These are phyloP conservation scores for Phalacrocorax pelagicus DNA, from an alignment of 2,113 vertebrate genomes.

Conservation along the genomic window DNA sequence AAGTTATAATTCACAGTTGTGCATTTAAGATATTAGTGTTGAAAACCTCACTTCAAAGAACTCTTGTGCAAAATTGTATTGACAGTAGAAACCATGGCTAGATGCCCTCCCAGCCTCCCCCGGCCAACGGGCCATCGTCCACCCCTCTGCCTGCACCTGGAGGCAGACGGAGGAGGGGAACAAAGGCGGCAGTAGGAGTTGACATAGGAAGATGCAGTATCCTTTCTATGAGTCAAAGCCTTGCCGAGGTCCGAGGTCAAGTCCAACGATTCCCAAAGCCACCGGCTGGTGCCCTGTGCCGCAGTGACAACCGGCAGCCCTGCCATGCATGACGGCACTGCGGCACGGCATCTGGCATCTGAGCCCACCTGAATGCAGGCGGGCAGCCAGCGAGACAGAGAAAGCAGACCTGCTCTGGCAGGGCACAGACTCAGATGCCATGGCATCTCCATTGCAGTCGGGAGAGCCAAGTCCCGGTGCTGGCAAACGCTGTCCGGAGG, in stretches of 20 bases:
- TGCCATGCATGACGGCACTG: fast-evolving
- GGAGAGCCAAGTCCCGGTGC: neutral
- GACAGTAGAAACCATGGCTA: slow-evolving; percentile 56
- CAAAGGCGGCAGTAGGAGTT: neutral
- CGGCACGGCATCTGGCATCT: neutral
- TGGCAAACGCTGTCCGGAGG: fast-evolving
- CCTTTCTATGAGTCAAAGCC: slow-evolving; percentile 40
- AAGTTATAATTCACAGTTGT: slow-evolving; percentile 70
- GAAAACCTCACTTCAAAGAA: slow-evolving; percentile 65
- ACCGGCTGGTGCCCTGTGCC: neutral
- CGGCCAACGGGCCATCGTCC: neutral
- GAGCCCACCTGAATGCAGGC: neutral
- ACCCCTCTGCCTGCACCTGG: neutral
- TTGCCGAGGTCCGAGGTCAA: slow-evolving; percentile 49
- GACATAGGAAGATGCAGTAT: slow-evolving; percentile 44
- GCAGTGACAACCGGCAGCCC: fast-evolving
- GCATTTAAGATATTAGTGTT: slow-evolving; percentile 66
- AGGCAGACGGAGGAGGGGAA: neutral
- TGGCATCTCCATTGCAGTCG: fast-evolving
- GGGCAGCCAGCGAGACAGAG: neutral
- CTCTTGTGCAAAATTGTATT: slow-evolving; percentile 65
- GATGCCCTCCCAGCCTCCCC: slow-evolving; percentile 19
- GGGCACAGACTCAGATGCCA: neutral
- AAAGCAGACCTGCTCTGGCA: neutral
- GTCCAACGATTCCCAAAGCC: slow-evolving; percentile 8